phyloP scores from a whole-genome alignment of 2,113 vertebrate genomes.

The Mesoclemmys tuberculata region DNA sequence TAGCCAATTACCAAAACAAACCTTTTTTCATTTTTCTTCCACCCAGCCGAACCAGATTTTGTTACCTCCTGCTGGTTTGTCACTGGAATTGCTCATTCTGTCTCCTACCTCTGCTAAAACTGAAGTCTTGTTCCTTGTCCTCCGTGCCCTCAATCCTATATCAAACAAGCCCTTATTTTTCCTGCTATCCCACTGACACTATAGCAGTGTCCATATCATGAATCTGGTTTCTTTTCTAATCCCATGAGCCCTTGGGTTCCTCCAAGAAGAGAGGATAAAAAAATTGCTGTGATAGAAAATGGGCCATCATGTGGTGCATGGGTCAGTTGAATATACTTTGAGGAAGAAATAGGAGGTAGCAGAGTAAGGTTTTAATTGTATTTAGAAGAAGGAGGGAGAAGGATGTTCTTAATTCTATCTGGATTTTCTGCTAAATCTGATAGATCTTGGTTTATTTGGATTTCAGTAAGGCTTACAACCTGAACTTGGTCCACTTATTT shows the following conservation, averaged over 20 bases:
- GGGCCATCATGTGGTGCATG: neutral
- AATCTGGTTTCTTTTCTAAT: neutral
- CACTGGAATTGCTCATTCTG: neutral
- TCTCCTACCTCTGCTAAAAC: neutral
- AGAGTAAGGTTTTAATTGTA: neutral
- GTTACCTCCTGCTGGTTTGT: neutral
- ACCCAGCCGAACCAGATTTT: neutral
- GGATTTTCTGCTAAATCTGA: neutral
- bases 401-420: neutral
- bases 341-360: neutral
- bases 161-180: neutral
- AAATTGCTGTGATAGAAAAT: neutral
- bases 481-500: neutral
- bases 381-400: neutral
- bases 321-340: neutral
- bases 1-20: neutral
- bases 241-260: neutral
- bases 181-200: neutral
- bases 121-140: neutral
- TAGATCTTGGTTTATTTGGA: neutral
- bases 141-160: neutral
- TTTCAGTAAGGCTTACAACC: neutral
- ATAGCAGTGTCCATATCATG: neutral
- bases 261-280: neutral
- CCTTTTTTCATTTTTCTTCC: neutral